Conservation (phyloP, 2,888 invertebrate species). For the Glyphotaelius pellucidus region DNA sequence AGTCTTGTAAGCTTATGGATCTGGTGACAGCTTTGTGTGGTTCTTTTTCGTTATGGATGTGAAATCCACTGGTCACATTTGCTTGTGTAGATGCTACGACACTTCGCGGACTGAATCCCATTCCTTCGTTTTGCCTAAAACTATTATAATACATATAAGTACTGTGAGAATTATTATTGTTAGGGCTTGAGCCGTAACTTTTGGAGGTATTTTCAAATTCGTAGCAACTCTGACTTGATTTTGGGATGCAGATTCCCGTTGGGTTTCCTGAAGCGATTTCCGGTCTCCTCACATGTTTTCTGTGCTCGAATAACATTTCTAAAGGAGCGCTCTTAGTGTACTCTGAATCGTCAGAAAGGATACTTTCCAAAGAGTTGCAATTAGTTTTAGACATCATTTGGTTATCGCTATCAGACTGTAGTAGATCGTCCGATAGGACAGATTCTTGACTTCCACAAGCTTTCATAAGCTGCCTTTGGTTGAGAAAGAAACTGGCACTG, state of each 20-base stretch:
- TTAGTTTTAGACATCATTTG: conserved; percentile 79
- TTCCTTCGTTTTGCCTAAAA: conserved; percentile 66
- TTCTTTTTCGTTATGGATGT: conserved; percentile 69
- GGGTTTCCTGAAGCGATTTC: conserved; percentile 70
- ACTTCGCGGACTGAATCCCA: conserved; percentile 48
- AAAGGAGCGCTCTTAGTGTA: conserved; percentile 87
- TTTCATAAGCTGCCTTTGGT: conserved; percentile 81
- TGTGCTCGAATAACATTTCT: conserved; percentile 82
- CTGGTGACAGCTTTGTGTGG: conserved; percentile 75
- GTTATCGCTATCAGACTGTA: conserved; percentile 75
- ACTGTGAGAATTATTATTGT: conserved; percentile 76
- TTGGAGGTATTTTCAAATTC: conserved; percentile 78
- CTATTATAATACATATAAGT: conserved; percentile 78
- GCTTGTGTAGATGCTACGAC: conserved; percentile 59
- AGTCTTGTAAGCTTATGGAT: conserved; percentile 75
- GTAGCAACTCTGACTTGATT: conserved; percentile 75
- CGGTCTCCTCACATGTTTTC: conserved; percentile 72
- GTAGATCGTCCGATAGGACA: conserved; percentile 84
- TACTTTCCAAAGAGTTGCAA: conserved; percentile 88
- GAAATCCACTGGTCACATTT: conserved; percentile 74
- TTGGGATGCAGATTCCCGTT: conserved; percentile 70
- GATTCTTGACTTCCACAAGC: conserved; percentile 86
- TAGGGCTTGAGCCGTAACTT: conserved; percentile 82
- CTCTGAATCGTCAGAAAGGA: conserved; percentile 88
- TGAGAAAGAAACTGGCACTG: conserved; percentile 89